Percentiles rank a stretch among this genome's conserved stretches.
Conservation (phyloP, 2,888 invertebrate species). For the Oligia latruncula region DNA sequence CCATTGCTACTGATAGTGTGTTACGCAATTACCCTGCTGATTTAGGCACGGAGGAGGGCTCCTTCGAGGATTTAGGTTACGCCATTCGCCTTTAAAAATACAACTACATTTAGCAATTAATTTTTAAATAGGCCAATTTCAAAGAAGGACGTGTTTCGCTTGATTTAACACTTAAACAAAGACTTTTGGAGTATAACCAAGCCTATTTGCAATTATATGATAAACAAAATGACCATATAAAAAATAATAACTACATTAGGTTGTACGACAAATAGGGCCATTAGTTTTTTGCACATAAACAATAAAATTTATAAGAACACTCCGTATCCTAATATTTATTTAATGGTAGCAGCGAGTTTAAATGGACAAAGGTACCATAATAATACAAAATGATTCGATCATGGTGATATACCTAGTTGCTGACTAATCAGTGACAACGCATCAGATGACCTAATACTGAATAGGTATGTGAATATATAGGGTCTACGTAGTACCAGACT, state of each 20-base stretch:
- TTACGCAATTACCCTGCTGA: background rate
- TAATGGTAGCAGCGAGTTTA: conserved; percentile 35
- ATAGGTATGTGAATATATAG: no score
- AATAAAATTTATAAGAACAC: conserved; percentile 2
- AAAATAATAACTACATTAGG: conserved; percentile 44
- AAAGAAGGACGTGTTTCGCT: background rate
- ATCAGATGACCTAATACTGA: background rate
- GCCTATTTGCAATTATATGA: conserved; percentile 4
- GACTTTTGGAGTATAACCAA: background rate
- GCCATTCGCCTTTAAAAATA: background rate
- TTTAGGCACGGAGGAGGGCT: background rate
- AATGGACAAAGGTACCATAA: conserved; percentile 10
- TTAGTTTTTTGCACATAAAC: conserved; percentile 11
- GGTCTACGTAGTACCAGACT: background rate
- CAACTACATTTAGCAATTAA: background rate
- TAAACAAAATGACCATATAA: conserved; percentile 16
- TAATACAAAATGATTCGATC: conserved; percentile 26
- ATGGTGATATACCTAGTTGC: background rate
- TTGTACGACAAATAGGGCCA: conserved; percentile 20
- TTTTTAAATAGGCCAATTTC: background rate
- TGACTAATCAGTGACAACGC: conserved; percentile 2
- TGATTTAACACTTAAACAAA: background rate
- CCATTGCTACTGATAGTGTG: no score
- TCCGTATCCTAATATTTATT: conserved; percentile 51
- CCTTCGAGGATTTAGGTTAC: background rate